Base-by-base conservation (phyloP, 30 jellyfish, hydroid and myxozoan species). In the Hydractinia symbiolongicarpus region DNA sequence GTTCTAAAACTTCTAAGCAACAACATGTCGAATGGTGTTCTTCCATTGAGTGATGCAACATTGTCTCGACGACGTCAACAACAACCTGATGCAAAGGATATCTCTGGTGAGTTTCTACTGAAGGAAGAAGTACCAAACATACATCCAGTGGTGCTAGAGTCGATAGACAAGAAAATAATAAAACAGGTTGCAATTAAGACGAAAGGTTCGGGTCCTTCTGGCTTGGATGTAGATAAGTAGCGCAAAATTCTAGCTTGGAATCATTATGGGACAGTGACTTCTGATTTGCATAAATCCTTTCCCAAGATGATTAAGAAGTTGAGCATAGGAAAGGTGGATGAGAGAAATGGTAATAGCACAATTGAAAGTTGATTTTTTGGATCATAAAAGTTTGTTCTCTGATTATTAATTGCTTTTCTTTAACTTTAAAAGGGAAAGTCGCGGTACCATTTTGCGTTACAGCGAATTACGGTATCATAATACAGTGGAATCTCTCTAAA, bases 151-250 rank as follows among this genome's bases (percentile, higher is more conserved):
- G 3, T 58, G 1, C 3, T 58, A 0, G 69, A 58, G 0, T 13
- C 19, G 19, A 58, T 58, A 11, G 69, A 58, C 69, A 3, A 58
- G 19, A 3, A 58, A 16, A 1, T 16, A 3, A 16, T 58, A 13
- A 58, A 58, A 16, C 69, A 58, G 19, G 69, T 3, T 13, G 69
- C 69, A 0, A 58, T 1, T 58, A 58, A 3, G 19, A 58, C 3
- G 69, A 58, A 58, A 58, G 69, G 69, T 58, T 58, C 69, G 17
- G 69, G 69, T 11, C 69, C 69, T 58, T 58, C 69, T 11, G 69
- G 69, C 19, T 11, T 58, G 69, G 69, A 58, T 58, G 69, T 3
- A 9, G 68, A 57, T 57, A n/a, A n/a, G 10, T 57, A n/a, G 68
- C 68, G 68, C 68, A 57, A 57, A 16, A 58, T 58, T 58, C 15